Conservation (phyloP, 2,888 invertebrate species). For the Lysandra bellargus region DNA sequence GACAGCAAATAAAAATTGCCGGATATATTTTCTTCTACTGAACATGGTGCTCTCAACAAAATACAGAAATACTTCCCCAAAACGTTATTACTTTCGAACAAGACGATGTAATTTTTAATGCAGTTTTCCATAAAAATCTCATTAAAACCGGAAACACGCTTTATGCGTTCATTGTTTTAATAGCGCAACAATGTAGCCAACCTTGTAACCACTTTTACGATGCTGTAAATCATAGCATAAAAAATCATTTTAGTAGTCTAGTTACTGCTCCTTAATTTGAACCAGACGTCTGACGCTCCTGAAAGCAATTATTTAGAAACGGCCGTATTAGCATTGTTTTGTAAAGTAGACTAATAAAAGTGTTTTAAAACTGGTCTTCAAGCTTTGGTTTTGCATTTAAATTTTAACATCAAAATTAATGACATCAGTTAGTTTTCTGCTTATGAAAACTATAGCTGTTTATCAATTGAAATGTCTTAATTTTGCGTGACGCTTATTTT, state of each 20-base stretch:
- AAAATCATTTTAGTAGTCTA: constrained; percentile 47
- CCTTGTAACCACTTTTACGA: constrained; percentile 46
- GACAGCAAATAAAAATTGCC: not conserved
- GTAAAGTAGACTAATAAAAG: not conserved
- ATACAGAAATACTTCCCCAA: not conserved
- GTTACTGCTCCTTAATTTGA: constrained; percentile 61
- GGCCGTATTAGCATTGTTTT: not conserved
- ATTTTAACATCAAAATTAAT: too few relatives aligned
- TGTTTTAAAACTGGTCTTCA: not conserved
- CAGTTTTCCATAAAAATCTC: constrained; percentile 30
- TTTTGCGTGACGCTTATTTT: too few relatives aligned
- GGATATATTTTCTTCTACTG: not conserved
- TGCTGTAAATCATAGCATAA: constrained; percentile 52
- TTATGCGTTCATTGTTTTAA: constrained; percentile 33
- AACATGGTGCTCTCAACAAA: not conserved
- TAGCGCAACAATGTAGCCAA: constrained; percentile 39
- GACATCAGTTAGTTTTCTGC: not conserved
- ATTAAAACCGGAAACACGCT: constrained; percentile 26
- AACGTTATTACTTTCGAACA: constrained; percentile 5
- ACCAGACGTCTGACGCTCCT: constrained; percentile 49
- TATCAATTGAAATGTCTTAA: too few relatives aligned
- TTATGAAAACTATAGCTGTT: too few relatives aligned
- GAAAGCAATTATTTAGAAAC: constrained; percentile 34
- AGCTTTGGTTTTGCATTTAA: too few relatives aligned
- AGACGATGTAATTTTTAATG: constrained; percentile 27